Percentiles rank a stretch among this genome's conserved stretches.
These are phyloP conservation scores for Synergus itoensis DNA, from an alignment of 2,888 invertebrate species.

Conservation along the genomic window DNA sequence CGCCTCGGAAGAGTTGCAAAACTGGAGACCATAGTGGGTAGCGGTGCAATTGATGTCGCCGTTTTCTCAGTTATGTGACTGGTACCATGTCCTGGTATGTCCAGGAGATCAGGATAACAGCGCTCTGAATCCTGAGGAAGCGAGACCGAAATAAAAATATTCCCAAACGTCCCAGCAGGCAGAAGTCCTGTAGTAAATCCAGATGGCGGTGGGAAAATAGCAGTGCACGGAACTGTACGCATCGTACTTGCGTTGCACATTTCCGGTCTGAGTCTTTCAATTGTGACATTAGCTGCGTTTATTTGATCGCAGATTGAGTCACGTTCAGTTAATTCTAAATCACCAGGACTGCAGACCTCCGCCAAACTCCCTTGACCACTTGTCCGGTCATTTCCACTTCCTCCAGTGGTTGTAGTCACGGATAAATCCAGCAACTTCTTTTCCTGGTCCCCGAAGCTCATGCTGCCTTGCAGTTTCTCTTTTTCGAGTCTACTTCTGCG, in stretches of 20 bases:
- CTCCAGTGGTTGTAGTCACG: constrained; percentile 82
- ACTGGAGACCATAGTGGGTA: constrained; percentile 75
- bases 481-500: constrained; percentile 80
- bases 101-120: constrained; percentile 90
- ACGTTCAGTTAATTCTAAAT: constrained; percentile 70
- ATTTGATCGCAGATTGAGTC: constrained; percentile 61
- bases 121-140: constrained; percentile 87
- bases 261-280: constrained; percentile 68
- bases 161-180: constrained; percentile 83
- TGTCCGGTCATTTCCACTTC: constrained; percentile 76
- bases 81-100: constrained; percentile 80
- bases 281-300: constrained; percentile 79
- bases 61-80: constrained; percentile 75
- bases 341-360: constrained; percentile 71
- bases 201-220: constrained; percentile 79
- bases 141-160: constrained; percentile 91
- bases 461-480: constrained; percentile 87
- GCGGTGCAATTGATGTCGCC: constrained; percentile 57
- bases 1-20: constrained; percentile 78
- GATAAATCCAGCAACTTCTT: constrained; percentile 91
- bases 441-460: constrained; percentile 93
- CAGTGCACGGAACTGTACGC: constrained; percentile 76
- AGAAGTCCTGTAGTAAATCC: constrained; percentile 77
- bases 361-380: constrained; percentile 67
- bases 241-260: constrained; percentile 66